phyloP scores from a whole-genome alignment of 2,113 vertebrate species.

The Melanocharis versteri region DNA sequence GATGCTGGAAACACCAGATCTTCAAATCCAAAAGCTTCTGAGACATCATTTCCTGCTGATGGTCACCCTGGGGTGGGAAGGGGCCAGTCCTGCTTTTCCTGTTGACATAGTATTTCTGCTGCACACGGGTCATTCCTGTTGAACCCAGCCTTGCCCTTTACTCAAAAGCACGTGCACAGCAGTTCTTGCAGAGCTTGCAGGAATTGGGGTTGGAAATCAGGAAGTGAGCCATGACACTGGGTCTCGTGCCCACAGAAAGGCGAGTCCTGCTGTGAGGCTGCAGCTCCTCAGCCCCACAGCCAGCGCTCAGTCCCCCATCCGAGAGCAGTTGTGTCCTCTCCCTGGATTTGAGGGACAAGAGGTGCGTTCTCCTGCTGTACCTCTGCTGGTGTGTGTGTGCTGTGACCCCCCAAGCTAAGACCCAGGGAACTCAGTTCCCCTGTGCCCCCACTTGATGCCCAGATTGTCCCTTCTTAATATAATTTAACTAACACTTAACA shows the following conservation, averaged over 20 bases:
- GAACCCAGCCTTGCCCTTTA: neutral
- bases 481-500: neutral
- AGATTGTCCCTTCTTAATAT: neutral
- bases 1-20: neutral
- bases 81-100: neutral
- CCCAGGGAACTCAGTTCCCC: neutral
- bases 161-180: neutral
- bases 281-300: neutral
- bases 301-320: accelerated
- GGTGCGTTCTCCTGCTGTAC: neutral
- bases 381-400: neutral
- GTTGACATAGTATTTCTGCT: neutral
- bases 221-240: neutral
- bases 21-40: neutral
- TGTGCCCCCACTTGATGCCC: neutral
- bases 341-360: neutral
- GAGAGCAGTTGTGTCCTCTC: accelerated
- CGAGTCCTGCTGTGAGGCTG: neutral
- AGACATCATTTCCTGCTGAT: neutral
- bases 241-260: neutral
- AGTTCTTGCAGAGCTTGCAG: neutral
- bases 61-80: neutral
- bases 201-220: neutral
- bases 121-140: neutral
- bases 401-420: neutral